Percentiles rank a stretch among this genome's conserved stretches.
These are phyloP conservation scores for Apodemia zela DNA, from an alignment of 2,888 invertebrate species.

Conservation along the genomic window DNA sequence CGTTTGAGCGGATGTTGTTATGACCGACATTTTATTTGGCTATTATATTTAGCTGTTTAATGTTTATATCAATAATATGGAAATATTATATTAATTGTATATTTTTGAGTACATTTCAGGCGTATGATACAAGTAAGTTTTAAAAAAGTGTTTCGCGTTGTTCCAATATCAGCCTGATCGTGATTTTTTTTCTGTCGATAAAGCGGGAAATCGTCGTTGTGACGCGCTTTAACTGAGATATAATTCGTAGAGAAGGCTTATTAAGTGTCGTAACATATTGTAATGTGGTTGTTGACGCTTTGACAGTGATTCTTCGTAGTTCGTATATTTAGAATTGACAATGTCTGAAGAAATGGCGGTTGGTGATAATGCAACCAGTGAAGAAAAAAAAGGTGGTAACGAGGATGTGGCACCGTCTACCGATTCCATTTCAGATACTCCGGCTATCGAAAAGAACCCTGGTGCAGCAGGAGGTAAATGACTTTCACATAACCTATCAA, in stretches of 20 bases:
- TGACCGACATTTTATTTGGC: conserved; percentile 70
- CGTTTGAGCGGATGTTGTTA: conserved; percentile 65
- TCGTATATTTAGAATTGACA: conserved; percentile 60
- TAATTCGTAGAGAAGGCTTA: conserved; percentile 54
- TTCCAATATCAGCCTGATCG: conserved; percentile 25
- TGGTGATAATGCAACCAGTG: conserved; percentile 63
- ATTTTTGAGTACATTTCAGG: conserved; percentile 23
- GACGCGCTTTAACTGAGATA: conserved; percentile 68
- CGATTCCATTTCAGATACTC: conserved; percentile 39
- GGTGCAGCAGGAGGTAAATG: conserved; percentile 33
- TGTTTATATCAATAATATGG: conserved; percentile 31
- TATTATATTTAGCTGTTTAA: conserved; percentile 41
- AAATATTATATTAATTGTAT: conserved; percentile 29
- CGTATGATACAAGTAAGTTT: conserved; percentile 13
- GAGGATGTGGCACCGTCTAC: conserved; percentile 44
- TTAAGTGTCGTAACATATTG: conserved; percentile 60
- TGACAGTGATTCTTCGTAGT: conserved; percentile 57
- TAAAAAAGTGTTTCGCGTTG: conserved; percentile 19
- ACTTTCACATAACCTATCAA: conserved; percentile 40
- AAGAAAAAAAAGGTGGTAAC: conserved; percentile 50
- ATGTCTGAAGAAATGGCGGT: conserved; percentile 77
- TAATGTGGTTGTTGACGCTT: conserved; percentile 63
- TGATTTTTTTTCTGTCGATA: conserved; percentile 52
- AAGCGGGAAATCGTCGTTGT: conserved; percentile 75
- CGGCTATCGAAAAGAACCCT: conserved; percentile 36